Conservation (phyloP, 2,113 vertebrate species). For the Mola mola region DNA sequence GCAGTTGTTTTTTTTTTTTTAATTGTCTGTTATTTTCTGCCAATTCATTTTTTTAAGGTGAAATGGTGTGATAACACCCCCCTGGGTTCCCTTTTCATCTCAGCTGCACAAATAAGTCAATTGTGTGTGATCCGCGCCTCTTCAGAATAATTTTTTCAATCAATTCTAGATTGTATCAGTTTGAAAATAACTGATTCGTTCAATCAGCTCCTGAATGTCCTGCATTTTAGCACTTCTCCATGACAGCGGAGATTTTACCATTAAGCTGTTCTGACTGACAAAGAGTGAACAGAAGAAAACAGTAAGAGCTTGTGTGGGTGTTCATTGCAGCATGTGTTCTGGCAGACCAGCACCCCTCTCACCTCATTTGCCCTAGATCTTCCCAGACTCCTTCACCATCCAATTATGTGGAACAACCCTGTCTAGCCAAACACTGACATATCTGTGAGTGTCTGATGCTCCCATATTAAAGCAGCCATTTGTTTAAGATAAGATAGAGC, state of each 20-base stretch:
- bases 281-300: background rate
- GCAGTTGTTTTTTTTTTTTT: too few species aligned
- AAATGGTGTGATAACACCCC: constrained; percentile 15
- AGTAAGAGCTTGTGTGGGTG: background rate
- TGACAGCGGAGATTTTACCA: background rate
- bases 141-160: too few species aligned
- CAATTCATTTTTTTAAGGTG: constrained; percentile 1
- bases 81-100: constrained; percentile 2
- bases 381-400: constrained; percentile 30
- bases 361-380: constrained; percentile 36
- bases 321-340: constrained; percentile 22
- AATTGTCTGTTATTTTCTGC: constrained; percentile 16
- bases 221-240: background rate
- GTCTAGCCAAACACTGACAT: constrained; percentile 26
- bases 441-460: background rate
- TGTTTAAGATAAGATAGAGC: constrained; percentile 26
- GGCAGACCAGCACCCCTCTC: constrained; percentile 28
- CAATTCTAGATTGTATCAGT: background rate
- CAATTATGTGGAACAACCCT: constrained; percentile 44
- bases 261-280: constrained; percentile 1
- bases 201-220: too few species aligned
- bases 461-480: constrained; percentile 21
- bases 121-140: constrained; percentile 2
- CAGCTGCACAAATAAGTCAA: constrained; percentile 1
- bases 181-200: too few species aligned